These are phyloP conservation scores for Thinocorus orbignyianus DNA, from an alignment of 2,113 vertebrate species.

Conservation along the genomic window DNA sequence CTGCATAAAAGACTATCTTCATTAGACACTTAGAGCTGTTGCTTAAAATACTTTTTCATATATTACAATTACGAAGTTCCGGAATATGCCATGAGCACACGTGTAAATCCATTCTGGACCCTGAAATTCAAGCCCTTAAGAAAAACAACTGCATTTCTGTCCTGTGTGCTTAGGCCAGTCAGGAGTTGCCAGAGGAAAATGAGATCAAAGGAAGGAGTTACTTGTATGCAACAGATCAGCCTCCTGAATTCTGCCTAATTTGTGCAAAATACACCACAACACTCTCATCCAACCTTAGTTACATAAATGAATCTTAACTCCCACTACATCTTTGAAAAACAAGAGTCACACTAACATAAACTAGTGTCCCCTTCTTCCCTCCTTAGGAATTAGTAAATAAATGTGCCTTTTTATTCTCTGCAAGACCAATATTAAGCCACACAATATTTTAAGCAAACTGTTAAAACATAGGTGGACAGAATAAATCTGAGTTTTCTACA, in stretches of 20 bases:
- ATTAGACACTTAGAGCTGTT: background rate
- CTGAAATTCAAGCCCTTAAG: background rate
- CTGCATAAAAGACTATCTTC: background rate
- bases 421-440: background rate
- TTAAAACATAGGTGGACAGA: background rate
- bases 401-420: background rate
- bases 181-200: background rate
- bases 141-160: background rate
- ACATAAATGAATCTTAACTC: background rate
- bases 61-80: background rate
- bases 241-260: background rate
- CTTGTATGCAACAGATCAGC: background rate
- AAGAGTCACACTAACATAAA: background rate
- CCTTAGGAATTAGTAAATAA: background rate
- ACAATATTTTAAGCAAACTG: background rate
- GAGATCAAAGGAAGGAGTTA: conserved; percentile 17
- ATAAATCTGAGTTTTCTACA: background rate
- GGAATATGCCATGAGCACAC: background rate
- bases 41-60: background rate
- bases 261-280: background rate
- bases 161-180: background rate
- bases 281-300: background rate
- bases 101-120: background rate
- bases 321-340: background rate
- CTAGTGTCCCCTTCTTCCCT: too few relatives aligned